Conservation (phyloP, 2,113 vertebrate genomes). For the Grammomys surdaster region DNA sequence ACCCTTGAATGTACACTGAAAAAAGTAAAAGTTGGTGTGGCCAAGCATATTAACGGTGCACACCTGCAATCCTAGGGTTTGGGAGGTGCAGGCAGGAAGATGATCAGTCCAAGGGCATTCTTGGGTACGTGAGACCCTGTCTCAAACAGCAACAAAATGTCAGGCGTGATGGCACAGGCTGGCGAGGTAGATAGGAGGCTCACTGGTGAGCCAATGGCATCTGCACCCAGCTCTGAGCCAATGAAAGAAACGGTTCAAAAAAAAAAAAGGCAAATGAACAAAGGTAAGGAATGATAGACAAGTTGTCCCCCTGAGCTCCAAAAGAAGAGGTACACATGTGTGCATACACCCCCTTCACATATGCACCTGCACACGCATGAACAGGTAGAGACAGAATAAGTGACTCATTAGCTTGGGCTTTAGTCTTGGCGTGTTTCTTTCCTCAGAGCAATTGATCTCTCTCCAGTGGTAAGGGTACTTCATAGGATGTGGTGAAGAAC, state of each 20-base stretch:
- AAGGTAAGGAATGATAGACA: background rate
- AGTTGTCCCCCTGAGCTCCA: background rate
- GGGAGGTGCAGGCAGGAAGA: background rate
- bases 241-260: background rate
- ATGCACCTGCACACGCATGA: background rate
- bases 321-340: background rate
- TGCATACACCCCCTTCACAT: too few species aligned
- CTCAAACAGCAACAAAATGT: background rate
- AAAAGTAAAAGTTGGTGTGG: background rate
- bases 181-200: background rate
- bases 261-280: background rate
- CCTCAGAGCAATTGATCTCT: background rate
- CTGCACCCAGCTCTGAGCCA: background rate
- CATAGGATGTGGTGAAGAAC: background rate
- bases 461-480: too few species aligned
- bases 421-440: background rate
- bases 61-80: background rate
- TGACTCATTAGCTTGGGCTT: rapidly evolving
- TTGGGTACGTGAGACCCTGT: background rate
- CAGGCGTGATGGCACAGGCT: background rate
- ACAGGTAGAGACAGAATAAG: background rate
- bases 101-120: background rate
- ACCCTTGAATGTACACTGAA: background rate
- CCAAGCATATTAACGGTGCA: background rate
- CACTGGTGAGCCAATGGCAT: background rate